Evolutionary conservation across 2,888 invertebrate species (phyloP), one percentile per base, ranked within the genome.

Genomic region (Drosophila kuntzei): DNA sequence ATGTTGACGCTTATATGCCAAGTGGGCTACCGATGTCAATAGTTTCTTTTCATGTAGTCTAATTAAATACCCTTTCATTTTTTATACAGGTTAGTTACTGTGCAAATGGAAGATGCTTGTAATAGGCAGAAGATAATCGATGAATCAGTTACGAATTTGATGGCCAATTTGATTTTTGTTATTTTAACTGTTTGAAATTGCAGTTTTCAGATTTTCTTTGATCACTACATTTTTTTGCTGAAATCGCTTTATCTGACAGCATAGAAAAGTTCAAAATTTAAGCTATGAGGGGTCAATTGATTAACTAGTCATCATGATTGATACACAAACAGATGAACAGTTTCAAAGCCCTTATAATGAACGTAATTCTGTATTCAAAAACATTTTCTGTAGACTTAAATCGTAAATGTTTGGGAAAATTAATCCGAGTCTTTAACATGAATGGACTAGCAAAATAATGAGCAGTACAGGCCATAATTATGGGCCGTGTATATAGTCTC

Each of bases 111-210:
- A 54, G 29, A 41, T 54, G 18, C 29, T 29, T 43, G 41, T 54
- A 43, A 41, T 41, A 20, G 29, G n/a, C 51, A 50, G 39, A 8
- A n/a, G 16, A 12, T 37, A 69, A 71, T 64, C 71, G 54, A 64
- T 43, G 64, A 14, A 49, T 12, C 34, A 34, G 34, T 4, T 32
- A 12, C 12, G 12, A 12, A 32, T 16, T 36, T 36, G 36, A 16
- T 14, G 8, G 14, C 36, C 50, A 32, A 49, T 44, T 47, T 47
- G 64, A n/a, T n/a, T n/a, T n/a, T 37, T 14, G 29, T 6, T 14
- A 9, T 32, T 9, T 51, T 16, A 27, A 16, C 9, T 36, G 18
- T 16, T 34, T 34, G 8, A 12, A 14, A 8, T 11, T 34, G 34
- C 29, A 47, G 5, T n/a, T 49, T n/a, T 27, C n/a, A 36, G 11